Conservation (phyloP, 2,888 invertebrate species). For the Luperina nickerlii region DNA sequence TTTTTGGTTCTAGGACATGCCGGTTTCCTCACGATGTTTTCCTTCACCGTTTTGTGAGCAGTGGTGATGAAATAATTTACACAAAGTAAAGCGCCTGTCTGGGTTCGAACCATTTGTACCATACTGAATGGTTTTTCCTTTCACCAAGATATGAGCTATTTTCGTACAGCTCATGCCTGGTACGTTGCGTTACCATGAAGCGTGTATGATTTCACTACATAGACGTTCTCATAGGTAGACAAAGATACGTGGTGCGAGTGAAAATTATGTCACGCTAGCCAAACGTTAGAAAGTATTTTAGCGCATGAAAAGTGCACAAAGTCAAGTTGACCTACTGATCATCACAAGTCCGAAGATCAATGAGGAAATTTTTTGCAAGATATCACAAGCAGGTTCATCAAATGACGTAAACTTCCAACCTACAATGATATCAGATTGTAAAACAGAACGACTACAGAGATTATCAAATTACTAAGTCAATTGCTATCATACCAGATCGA, state of each 20-base stretch:
- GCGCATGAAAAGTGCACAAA: neutral
- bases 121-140: neutral
- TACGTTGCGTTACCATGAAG: neutral
- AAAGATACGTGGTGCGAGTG: neutral
- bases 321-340: neutral
- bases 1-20: too few species aligned
- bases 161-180: neutral
- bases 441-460: slow-evolving; percentile 16
- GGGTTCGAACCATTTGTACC: too few species aligned
- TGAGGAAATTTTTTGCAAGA: neutral
- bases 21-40: too few species aligned
- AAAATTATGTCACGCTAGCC: neutral
- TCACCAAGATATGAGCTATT: neutral
- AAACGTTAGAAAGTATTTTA: neutral
- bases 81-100: too few species aligned
- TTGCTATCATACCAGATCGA: slow-evolving; percentile 39
- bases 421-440: neutral
- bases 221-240: neutral
- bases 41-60: too few species aligned
- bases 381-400: neutral
- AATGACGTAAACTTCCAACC: neutral
- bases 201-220: neutral
- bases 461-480: slow-evolving; percentile 29
- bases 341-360: neutral
- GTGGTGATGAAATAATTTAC: too few species aligned